Evolutionary conservation across 2,888 invertebrate species (phyloP), one percentile per base, ranked within the genome.

Genomic region (Acanthopleura granulata): DNA sequence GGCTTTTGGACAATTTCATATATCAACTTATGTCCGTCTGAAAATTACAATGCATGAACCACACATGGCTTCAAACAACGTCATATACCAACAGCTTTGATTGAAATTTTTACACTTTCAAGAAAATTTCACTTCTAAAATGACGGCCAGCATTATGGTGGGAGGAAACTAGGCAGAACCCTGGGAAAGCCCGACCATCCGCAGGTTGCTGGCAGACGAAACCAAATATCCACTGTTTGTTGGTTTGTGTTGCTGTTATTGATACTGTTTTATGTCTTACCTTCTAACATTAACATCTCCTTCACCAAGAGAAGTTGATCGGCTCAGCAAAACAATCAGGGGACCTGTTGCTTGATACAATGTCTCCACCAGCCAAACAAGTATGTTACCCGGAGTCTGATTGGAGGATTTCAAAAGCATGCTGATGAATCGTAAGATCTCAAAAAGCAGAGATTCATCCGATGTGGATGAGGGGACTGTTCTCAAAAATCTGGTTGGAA

Each of bases 331-430:
- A 62, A 82, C 79, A 78, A 87, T 82, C 77, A 89, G 80, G 61
- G 89, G 87, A n/a, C 87, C 88, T 75, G 85, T 82, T 74, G 84
- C 82, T 76, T 85, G 81, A 74, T 88, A 87, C 62, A 89, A 77
- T 70, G 84, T 81, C 75, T 87, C 86, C 61, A 82, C 85, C 75
- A 89, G 74, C 87, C 88, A 88, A 62, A 81, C 80, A 27, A 84
- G 73, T 22, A 87, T 79, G 78, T 83, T 80, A 76, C 81, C 81
- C 72, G 86, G 83, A 30, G 81, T 76, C n/a, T 79, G 79, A 80
- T 79, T 80, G 78, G 82, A 81, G 80, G 81, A 71, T 76, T 78
- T 79, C 16, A 89, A 74, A 18, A 86, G 78, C 75, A 82, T 72
- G 71, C 78, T 80, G 50, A 89, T 80, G 73, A 88, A 86, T 15